Evolutionary conservation across 2,797 vertebrate species (phyloP), one percentile per base, ranked within the genome.

Genomic region (Huso huso): DNA sequence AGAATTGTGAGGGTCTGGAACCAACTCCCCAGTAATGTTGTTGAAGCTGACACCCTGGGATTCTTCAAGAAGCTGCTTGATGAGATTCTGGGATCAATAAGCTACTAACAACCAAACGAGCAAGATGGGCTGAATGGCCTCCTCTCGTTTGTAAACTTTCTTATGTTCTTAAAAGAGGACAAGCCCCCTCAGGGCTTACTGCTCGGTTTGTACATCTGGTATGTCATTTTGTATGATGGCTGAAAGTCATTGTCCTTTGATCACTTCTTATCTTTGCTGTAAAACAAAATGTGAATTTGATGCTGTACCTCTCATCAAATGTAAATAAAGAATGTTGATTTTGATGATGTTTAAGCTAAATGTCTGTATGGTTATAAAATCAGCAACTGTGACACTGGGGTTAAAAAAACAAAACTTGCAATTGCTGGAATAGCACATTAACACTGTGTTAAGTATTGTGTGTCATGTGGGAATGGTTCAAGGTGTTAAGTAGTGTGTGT

Each of bases 351-450:
- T 64, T 60, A 64, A 62, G 62, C 13, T 23, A 62, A 63, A 66
- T 71, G 66, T 52, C 64, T 69, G 64, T 71, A 50, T 51, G 67
- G 48, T 70, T 67, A 37, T 1, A 4, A 37, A 3, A 37, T 37
- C 23, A 37, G 23, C 23, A 37, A 37, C 23, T 37, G 23, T 63
- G 58, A 70, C 63, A 66, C 13, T 49, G 11, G 69, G 62, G 71
- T 79, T 37, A 4, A 37, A 37, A 18, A 18, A 18, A 18, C 15
- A 37, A 37, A 37, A 37, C 23, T 7, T 9, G 48, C 76, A 61
- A 63, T 66, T 71, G 79, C 79, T 84, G 77, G 76, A 81, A 82
- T 77, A 69, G 2, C 6, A 64, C 59, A 57, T 70, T 67, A 86
- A 83, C 82, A 79, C 59, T 82, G 75, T 82, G 75, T 72, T 75